Evolutionary conservation across 1,140 invertebrate species (phyloP), one percentile per base, ranked within the genome.

Genomic region (Conus betulinus): DNA sequence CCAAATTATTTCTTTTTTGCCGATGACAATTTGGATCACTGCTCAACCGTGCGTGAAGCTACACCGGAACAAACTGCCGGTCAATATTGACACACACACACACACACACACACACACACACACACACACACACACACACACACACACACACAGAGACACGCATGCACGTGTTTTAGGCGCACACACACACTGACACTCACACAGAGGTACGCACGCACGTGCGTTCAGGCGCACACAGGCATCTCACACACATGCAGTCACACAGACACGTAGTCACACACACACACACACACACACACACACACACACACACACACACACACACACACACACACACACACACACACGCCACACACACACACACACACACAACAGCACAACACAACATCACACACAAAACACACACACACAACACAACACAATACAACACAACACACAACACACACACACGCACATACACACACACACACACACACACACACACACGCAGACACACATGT

Each of bases 241-340:
- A 25, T 17, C 78, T 17, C 78, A 27, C 78, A 27, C 78, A 27
- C 5, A 81, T n/a, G 15, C 78, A 39, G 39, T 39, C 39, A 39
- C 39, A 39, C 39, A 39, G 39, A 39, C 39, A 39, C 39, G 39
- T 3, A 39, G 39, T 39, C 39, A 39, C 39, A 39, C 39, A 39
- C 0, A 39, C 39, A 39, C 39, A 39, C 39, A 81, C 78, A 63
- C 60, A 63, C 60, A 81, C 51, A 81, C 78, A 81, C 78, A 81
- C 25, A 27, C 78, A 81, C 51, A 25, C 25, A 27, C 78, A 81
- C 78, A 52, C 51, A 13, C n/a, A 83, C 53, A 20, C 51, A 74
- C 71, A 74, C 71, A 74, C 71, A 74, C 71, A n/a, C 71, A n/a
- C 71, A 74, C 71, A 74, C 71, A 39, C 39, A 39, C 39, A 39